phyloP scores from a whole-genome alignment of 1,140 invertebrate species.

The Hylaeus volcanicus region DNA sequence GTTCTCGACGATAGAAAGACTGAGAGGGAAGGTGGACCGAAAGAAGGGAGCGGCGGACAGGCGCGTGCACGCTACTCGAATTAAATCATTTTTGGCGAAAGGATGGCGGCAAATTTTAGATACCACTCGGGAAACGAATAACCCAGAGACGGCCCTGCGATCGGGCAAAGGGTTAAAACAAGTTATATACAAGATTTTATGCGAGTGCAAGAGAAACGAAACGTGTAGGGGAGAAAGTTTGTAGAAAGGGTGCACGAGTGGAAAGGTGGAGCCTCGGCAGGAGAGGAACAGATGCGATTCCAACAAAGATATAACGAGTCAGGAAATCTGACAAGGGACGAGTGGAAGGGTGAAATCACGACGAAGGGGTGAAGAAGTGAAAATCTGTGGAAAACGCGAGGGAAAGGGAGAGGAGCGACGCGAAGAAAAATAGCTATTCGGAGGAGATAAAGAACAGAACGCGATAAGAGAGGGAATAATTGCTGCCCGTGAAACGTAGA shows the following conservation, averaged over 20 bases:
- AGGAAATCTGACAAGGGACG: neutral
- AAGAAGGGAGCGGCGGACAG: neutral
- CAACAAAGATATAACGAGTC: too few species aligned
- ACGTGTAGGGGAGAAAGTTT: neutral
- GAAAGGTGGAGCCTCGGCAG: too few species aligned
- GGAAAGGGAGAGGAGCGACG: neutral
- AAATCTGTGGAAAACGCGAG: neutral
- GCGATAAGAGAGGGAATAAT: neutral
- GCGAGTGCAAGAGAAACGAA: neutral
- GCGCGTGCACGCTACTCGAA: too few species aligned
- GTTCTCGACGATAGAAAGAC: neutral
- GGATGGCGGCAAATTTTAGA: too few species aligned
- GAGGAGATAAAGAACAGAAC: neutral
- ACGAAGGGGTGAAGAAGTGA: neutral
- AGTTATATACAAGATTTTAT: too few species aligned
- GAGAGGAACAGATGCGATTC: too few species aligned
- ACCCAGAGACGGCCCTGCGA: too few species aligned
- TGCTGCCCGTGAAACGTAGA: neutral
- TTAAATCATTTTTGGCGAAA: too few species aligned
- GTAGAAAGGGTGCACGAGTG: neutral
- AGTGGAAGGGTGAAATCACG: slow-evolving; percentile 1
- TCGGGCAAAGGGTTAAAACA: too few species aligned
- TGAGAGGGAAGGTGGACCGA: neutral
- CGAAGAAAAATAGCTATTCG: slow-evolving; percentile 9
- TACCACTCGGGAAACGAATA: too few species aligned